phyloP scores from a whole-genome alignment of 2,113 vertebrate genomes.

The Aspidoscelis tigris region DNA sequence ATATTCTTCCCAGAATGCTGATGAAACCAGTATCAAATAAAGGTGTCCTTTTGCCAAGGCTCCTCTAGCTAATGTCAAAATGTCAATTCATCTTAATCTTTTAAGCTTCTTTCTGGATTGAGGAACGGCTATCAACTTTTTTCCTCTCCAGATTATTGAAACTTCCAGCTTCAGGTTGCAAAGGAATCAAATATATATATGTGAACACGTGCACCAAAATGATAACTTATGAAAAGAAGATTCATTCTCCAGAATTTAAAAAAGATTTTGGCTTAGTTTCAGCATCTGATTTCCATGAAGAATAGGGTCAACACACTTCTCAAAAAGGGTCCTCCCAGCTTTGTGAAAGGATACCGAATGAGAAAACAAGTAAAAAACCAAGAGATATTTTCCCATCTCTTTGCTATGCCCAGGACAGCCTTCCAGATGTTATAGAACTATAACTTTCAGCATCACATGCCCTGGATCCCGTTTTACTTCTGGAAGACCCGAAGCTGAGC shows the following conservation, averaged over 20 bases:
- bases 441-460: no score
- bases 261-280: background rate
- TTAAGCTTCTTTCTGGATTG: constrained; percentile 25
- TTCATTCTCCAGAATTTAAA: background rate
- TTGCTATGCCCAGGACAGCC: no score
- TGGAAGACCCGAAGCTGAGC: no score
- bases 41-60: background rate
- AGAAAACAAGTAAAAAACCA: background rate
- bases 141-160: background rate
- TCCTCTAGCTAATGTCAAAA: constrained; percentile 10
- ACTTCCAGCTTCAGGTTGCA: background rate
- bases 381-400: background rate
- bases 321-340: background rate
- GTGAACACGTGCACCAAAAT: background rate
- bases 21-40: background rate
- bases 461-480: no score
- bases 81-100: constrained; percentile 1
- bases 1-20: background rate
- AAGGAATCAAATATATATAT: background rate
- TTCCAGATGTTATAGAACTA: no score
- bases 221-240: background rate
- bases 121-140: background rate
- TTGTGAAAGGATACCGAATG: background rate
- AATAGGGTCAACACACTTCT: background rate
- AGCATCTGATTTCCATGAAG: background rate